phyloP scores from a whole-genome alignment of 2,113 vertebrate species.

The Sus scrofa region DNA sequence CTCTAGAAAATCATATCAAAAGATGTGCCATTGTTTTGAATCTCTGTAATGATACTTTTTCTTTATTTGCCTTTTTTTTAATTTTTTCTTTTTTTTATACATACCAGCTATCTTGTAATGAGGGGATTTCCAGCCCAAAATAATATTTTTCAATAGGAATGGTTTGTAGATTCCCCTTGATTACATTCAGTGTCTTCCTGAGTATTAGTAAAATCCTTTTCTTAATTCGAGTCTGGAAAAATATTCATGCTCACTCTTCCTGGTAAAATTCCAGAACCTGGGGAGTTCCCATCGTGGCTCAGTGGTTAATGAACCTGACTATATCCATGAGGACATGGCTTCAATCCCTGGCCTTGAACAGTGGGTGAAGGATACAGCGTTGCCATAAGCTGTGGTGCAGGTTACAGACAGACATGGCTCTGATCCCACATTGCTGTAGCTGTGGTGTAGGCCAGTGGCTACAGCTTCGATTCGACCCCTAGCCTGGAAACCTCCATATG shows the following conservation, averaged over 20 bases:
- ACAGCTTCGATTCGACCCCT: too few relatives aligned
- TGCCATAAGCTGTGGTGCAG: too few relatives aligned
- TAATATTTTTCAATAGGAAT: not conserved
- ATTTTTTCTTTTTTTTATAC: not conserved
- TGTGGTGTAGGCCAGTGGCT: too few relatives aligned
- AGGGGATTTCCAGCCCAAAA: not conserved
- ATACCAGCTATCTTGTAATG: not conserved
- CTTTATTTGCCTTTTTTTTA: not conserved
- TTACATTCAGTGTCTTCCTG: not conserved
- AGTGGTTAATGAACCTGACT: too few relatives aligned
- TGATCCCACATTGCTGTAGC: too few relatives aligned
- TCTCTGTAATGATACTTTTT: not conserved
- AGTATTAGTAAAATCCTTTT: not conserved
- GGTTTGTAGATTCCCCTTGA: not conserved
- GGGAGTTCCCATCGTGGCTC: too few relatives aligned
- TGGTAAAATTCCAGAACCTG: not conserved
- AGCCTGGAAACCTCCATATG: too few relatives aligned
- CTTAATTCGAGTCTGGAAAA: not conserved
- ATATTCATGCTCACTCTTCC: not conserved
- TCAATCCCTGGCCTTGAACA: too few relatives aligned
- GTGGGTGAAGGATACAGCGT: too few relatives aligned
- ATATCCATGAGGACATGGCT: too few relatives aligned
- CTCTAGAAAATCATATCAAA: not conserved
- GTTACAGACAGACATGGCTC: too few relatives aligned
- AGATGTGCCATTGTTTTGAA: not conserved